phyloP scores from a whole-genome alignment of 2,113 vertebrate species.

The Crotalus helleri region DNA sequence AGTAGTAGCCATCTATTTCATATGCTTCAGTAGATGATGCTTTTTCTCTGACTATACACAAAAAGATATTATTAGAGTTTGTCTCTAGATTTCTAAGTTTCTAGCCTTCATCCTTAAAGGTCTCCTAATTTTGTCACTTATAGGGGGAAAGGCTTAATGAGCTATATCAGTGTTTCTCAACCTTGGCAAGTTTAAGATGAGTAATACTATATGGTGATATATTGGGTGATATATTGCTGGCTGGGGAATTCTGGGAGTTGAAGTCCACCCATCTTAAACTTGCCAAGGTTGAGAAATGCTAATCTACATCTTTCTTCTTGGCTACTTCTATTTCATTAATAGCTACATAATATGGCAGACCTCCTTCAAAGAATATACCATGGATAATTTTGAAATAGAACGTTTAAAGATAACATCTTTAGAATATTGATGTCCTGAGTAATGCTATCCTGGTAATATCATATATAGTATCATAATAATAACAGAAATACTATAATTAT shows the following conservation, averaged over 20 bases:
- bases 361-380: background rate
- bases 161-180: too few relatives aligned
- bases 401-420: background rate
- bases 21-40: background rate
- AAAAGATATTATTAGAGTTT: constrained; percentile 1
- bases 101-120: background rate
- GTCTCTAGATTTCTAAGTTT: background rate
- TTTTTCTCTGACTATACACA: background rate
- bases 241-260: too few relatives aligned
- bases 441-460: background rate
- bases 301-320: too few relatives aligned
- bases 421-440: background rate
- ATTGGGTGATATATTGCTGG: too few relatives aligned
- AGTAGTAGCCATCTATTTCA: background rate
- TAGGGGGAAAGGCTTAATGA: accelerated
- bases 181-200: too few relatives aligned
- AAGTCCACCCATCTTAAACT: too few relatives aligned
- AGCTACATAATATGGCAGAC: too few relatives aligned
- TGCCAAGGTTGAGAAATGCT: too few relatives aligned
- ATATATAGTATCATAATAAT: background rate
- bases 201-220: too few relatives aligned
- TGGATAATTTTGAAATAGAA: background rate
- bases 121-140: background rate
- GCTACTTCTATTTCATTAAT: too few relatives aligned
- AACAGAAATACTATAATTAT: background rate